phyloP scores from a whole-genome alignment of 2,113 vertebrate species.

The Ictalurus furcatus region DNA sequence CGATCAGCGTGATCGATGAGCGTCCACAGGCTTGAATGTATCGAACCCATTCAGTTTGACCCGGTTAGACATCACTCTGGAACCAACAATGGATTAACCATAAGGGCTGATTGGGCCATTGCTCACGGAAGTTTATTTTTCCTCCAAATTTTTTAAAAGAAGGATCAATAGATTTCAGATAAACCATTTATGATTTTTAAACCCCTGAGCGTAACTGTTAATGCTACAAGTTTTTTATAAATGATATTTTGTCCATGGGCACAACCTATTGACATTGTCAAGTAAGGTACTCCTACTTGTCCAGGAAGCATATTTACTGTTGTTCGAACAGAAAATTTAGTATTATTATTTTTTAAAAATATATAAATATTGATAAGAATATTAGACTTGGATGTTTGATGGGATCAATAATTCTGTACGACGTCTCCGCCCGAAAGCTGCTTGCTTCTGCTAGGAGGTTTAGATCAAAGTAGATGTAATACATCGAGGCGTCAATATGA shows the following conservation, averaged over 20 bases:
- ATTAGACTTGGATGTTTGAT: too few relatives aligned
- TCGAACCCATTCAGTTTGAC: slow-evolving; percentile 1
- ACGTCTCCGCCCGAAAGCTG: neutral
- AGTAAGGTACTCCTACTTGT: neutral
- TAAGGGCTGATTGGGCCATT: neutral
- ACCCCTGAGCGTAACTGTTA: neutral
- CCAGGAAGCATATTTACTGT: neutral
- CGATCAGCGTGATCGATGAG: neutral
- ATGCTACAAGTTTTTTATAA: neutral
- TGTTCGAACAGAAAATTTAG: neutral
- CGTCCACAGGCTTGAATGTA: neutral
- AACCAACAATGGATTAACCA: neutral
- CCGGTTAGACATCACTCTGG: neutral
- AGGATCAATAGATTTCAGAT: neutral
- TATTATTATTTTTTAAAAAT: too few relatives aligned
- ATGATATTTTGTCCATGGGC: neutral
- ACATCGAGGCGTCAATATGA: neutral
- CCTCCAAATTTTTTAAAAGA: neutral
- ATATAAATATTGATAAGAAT: too few relatives aligned
- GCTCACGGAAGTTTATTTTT: neutral
- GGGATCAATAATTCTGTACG: too few relatives aligned
- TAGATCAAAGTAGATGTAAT: neutral
- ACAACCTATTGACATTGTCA: neutral
- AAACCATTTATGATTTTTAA: neutral
- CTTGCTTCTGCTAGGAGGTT: neutral